Evolutionary conservation across 2,888 invertebrate genomes (phyloP), one percentile per base, ranked within the genome.

Genomic region (Dascillus cervinus): DNA sequence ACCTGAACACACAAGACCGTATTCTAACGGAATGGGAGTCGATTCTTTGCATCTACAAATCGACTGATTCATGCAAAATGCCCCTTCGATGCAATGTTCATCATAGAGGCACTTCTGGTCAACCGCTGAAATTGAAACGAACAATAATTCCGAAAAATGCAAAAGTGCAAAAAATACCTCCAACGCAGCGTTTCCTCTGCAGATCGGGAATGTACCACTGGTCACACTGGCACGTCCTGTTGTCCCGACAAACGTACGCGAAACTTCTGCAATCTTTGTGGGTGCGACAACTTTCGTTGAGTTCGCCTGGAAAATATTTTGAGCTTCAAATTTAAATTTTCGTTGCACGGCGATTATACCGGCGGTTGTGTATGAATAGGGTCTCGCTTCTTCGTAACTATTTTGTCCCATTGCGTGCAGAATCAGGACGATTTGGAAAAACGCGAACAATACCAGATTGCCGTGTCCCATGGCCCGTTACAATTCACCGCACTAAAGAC

Each of bases 61-160:
- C 11, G 46, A 47, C 45, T 62, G 61, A 29, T 56, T 50, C 49
- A 60, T 53, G 43, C 65, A 65, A 43, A 49, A 65, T 3, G 63
- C 64, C 3, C 61, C 62, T 23, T 59, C 58, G 32, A 65, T 60
- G 41, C 65, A 65, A 32, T 65, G 62, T 33, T 60, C 60, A 41
- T 65, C 65, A 34, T 65, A 65, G 23, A 52, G 42, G 44, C 65
- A 65, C 40, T 43, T 53, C 38, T 62, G 55, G 29, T 57, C 58
- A 2, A 65, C 51, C 34, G 53, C 65, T 65, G 32, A 24, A 57
- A 54, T 11, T 23, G 6, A 12, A 28, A 19, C 11, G 13, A n/a
- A 26, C 3, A 29, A 28, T 3, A 11, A n/a, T n/a, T n/a, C n/a
- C n/a, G 17, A 13, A 28, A 10, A 8, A 24, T 24, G n/a, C 11